Evolutionary conservation across 2,113 vertebrate species (phyloP), one percentile per base, ranked within the genome.

Genomic region (Nycticebus coucang): DNA sequence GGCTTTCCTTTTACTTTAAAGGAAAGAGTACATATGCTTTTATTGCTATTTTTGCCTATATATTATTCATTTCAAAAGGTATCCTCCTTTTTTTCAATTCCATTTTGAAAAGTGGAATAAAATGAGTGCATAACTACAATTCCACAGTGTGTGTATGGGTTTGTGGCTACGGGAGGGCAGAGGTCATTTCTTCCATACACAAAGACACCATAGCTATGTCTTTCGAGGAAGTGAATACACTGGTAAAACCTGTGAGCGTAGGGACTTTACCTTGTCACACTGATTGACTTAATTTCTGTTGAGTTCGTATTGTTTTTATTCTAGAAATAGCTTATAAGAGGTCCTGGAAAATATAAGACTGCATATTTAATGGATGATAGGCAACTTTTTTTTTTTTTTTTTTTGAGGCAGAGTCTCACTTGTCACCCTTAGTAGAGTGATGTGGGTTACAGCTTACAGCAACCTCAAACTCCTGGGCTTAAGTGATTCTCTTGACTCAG

Each of bases 131-230:
- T 37, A 82, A 82, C 17, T 18, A 37, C 35, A 24, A 5, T 15
- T 9, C 10, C 7, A 0, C 19, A 50, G 0, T 69, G 11, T 64
- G 0, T 26, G 14, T 59, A 14, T 33, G 12, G 3, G 2, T 15
- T 5, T 53, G 19, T 74, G 13, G 11, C 18, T 53, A 4, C 26
- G 11, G n/a, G 28, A 26, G 45, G 12, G 0, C 24, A 41, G 10
- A 9, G 26, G 4, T 50, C 57, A 24, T 53, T 66, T 90, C 13
- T 41, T 12, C 5, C 17, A 19, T 7, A 7, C 33, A 7, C 30
- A 11, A 71, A 7, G 7, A 59, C 0, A 4, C 9, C 19, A 71
- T 9, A 17, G 5, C 7, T 45, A 7, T 15, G 19, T 19, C 13
- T 28, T 87, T 80, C 1, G 9, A 80, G 53, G 17, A 22, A 24